A percentile compares a stretch with the other conserved stretches of the same genome.
Conservation (phyloP, 1,140 invertebrate genomes). For the Neodiprion fabricii region DNA sequence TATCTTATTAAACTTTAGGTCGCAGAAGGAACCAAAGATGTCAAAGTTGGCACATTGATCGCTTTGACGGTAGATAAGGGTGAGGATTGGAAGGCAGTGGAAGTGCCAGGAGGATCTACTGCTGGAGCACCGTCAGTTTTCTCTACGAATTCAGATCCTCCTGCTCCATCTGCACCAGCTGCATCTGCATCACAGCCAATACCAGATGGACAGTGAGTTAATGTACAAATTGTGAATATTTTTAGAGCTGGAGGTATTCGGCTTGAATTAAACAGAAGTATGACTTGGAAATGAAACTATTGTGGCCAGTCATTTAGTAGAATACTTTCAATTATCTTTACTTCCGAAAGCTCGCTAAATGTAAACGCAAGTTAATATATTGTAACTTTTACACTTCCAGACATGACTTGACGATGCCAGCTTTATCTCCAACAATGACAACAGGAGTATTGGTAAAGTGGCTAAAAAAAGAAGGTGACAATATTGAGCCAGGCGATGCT, state of each 20-base stretch:
- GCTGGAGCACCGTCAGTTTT: constrained; percentile 22
- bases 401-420: constrained; percentile 73
- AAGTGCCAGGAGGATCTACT: constrained; percentile 37
- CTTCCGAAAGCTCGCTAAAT: too few species aligned
- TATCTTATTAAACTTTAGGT: constrained; percentile 57
- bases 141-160: background rate
- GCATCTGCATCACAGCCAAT: background rate
- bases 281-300: background rate
- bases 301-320: background rate
- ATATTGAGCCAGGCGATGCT: constrained; percentile 79
- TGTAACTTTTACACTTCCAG: constrained; percentile 32
- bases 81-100: constrained; percentile 8
- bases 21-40: constrained; percentile 75
- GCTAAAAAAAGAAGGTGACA: constrained; percentile 96
- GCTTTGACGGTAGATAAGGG: constrained; percentile 81
- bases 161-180: background rate
- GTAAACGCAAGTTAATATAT: background rate
- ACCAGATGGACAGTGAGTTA: constrained; percentile 37
- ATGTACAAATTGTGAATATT: background rate
- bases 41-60: constrained; percentile 80
- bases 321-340: background rate
- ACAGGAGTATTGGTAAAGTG: constrained; percentile 95
- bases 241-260: too few species aligned
- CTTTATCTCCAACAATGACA: constrained; percentile 99
- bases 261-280: background rate